Evolutionary conservation across 2,113 vertebrate species (phyloP), one percentile per base, ranked within the genome.

Genomic region (Odocoileus virginianus): DNA sequence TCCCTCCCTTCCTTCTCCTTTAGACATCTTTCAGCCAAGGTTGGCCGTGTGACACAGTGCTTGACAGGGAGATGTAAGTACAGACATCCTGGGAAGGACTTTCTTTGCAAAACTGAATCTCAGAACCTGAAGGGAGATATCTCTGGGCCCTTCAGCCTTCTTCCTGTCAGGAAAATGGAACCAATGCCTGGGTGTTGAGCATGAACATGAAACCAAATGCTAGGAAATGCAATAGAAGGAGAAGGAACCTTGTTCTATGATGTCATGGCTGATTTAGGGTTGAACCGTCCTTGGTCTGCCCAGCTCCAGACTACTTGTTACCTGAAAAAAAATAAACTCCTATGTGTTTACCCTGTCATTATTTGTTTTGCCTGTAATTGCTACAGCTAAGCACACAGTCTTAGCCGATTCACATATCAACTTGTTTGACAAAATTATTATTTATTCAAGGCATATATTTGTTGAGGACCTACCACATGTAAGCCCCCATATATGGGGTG

Each of bases 361-460:
- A 6, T 40, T 90, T 45, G n/a, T 8, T 25, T 92, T 96, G 43
- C 82, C 40, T 82, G 27, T 93, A 61, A 61, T 87, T 76, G 33
- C 43, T 87, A 28, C 5, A 11, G 61, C 58, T 10, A 19, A 93
- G 76, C 25, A 61, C 12, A 13, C 6, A 86, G 12, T 86, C 52
- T 89, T 92, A 57, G 33, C 54, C 10, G 52, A 84, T 78, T 95
- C 30, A 78, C 40, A 6, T 58, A 67, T 52, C 87, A 87, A 8
- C 4, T 87, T 78, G 14, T 3, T 84, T 93, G 71, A 28, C 40
- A 95, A 36, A 93, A 87, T 95, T 91, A 52, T 52, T 93, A 43
- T 52, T 97, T 87, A 81, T 79, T 85, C 71, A 64, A 54, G 57
- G 61, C 93, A 64, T 95, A 82, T 36, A 82, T 36, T 91, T 97